phyloP scores from a whole-genome alignment of 2,797 vertebrate species.

The Galago senegalensis region DNA sequence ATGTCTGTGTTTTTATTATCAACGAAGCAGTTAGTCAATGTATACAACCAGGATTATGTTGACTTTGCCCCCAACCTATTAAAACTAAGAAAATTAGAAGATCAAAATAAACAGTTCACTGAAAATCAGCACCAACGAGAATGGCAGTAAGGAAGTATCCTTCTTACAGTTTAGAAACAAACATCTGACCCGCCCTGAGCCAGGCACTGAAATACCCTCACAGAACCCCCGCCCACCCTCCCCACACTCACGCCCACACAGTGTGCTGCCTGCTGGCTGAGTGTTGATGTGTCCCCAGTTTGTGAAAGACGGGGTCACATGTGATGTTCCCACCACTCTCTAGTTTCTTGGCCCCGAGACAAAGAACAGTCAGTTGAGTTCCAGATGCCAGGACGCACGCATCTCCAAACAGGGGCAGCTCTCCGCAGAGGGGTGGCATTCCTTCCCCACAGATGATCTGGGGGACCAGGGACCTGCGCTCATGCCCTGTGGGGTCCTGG shows the following conservation, averaged over 20 bases:
- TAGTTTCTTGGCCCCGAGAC: constrained; percentile 78
- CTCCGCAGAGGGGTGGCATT: constrained; percentile 57
- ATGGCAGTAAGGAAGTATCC: background rate
- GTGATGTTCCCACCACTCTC: constrained; percentile 72
- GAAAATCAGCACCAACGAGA: constrained; percentile 12
- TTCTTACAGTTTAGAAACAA: background rate
- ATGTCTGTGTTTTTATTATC: background rate
- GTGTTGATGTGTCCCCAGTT: constrained; percentile 72
- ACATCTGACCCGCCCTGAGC: background rate
- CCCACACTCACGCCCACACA: background rate
- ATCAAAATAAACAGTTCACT: background rate
- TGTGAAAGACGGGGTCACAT: constrained; percentile 81
- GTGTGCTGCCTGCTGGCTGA: constrained; percentile 61
- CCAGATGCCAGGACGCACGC: constrained; percentile 59
- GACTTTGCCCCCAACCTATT: constrained; percentile 1
- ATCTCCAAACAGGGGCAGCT: background rate
- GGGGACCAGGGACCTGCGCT: constrained; percentile 56
- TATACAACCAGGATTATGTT: background rate
- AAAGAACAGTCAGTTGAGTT: constrained; percentile 73
- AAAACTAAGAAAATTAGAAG: constrained; percentile 55
- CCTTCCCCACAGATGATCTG: constrained; percentile 2
- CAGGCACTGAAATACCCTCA: background rate
- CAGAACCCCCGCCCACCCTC: background rate
- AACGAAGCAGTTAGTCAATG: background rate
- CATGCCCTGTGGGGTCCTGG: rapidly evolving